A percentile compares a stretch with the other conserved stretches of the same genome.
Evolutionary conservation across 1,140 invertebrate species (phyloP).

Genomic region (Nomia melanderi): DNA sequence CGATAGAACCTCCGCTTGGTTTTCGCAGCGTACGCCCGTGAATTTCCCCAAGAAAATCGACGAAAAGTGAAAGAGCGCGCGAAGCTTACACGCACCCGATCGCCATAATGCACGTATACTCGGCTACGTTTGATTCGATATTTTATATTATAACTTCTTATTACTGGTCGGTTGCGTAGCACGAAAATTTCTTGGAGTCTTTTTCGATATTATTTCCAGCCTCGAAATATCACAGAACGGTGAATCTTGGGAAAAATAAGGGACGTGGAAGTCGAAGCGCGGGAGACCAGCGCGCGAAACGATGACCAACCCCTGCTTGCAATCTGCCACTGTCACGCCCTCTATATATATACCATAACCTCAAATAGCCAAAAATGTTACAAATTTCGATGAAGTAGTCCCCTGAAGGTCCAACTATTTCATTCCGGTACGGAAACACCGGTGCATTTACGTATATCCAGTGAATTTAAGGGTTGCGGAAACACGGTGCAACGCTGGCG

Average conservation of each 20-base stretch:
- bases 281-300: slow-evolving; percentile 79
- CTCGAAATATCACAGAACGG: slow-evolving; percentile 10
- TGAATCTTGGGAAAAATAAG: slow-evolving; percentile 62
- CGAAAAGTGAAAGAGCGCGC: slow-evolving; percentile 62
- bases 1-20: not conserved
- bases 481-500: slow-evolving; percentile 20
- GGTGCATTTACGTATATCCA: not conserved
- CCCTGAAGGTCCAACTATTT: not conserved
- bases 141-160: slow-evolving; percentile 42
- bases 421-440: slow-evolving; percentile 1
- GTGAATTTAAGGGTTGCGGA: not conserved
- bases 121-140: slow-evolving; percentile 49
- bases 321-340: slow-evolving; percentile 73
- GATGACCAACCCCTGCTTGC: slow-evolving; percentile 75
- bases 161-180: not conserved
- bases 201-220: slow-evolving; percentile 9
- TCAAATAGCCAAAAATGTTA: slow-evolving; percentile 62
- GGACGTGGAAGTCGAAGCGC: slow-evolving; percentile 70
- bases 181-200: slow-evolving; percentile 40
- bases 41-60: slow-evolving; percentile 48
- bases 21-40: slow-evolving; percentile 12
- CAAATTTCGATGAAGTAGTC: not conserved
- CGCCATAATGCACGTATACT: slow-evolving; percentile 73
- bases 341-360: slow-evolving; percentile 79
- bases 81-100: slow-evolving; percentile 64